These are phyloP conservation scores for Leptinotarsa texana DNA, from an alignment of 1,140 invertebrate species.

Conservation along the genomic window DNA sequence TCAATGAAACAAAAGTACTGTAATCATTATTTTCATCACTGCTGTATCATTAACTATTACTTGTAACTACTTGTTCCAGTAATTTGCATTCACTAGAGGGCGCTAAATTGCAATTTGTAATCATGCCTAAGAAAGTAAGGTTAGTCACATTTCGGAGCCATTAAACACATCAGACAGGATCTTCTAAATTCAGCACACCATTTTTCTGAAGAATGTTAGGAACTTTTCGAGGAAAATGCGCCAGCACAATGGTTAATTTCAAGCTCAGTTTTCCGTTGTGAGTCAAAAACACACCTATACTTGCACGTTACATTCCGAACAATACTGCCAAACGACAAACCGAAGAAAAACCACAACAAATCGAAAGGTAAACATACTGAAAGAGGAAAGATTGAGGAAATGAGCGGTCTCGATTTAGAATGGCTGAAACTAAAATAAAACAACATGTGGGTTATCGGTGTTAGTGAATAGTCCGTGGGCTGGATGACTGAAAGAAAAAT, in stretches of 20 bases:
- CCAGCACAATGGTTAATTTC: neutral
- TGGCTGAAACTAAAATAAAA: conserved; percentile 25
- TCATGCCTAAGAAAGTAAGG: neutral
- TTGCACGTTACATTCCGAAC: neutral
- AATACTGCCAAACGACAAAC: neutral
- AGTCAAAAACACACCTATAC: neutral
- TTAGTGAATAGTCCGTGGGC: conserved; percentile 19
- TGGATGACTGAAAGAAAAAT: neutral
- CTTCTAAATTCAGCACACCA: neutral
- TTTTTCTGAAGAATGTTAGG: neutral
- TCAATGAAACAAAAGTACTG: no score
- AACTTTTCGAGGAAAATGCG: neutral
- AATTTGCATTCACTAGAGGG: neutral
- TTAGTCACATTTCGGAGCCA: neutral
- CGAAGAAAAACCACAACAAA: neutral
- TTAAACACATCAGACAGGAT: neutral
- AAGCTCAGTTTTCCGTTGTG: neutral
- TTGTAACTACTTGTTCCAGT: no score
- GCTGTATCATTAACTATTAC: no score
- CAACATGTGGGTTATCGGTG: conserved; percentile 19
- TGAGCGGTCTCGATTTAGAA: conserved; percentile 16
- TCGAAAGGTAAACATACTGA: neutral
- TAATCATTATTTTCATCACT: no score
- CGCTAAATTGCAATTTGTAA: neutral
- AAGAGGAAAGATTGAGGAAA: conserved; percentile 12